phyloP scores from a whole-genome alignment of 1,140 invertebrate species.

The Drosophila murphyi region DNA sequence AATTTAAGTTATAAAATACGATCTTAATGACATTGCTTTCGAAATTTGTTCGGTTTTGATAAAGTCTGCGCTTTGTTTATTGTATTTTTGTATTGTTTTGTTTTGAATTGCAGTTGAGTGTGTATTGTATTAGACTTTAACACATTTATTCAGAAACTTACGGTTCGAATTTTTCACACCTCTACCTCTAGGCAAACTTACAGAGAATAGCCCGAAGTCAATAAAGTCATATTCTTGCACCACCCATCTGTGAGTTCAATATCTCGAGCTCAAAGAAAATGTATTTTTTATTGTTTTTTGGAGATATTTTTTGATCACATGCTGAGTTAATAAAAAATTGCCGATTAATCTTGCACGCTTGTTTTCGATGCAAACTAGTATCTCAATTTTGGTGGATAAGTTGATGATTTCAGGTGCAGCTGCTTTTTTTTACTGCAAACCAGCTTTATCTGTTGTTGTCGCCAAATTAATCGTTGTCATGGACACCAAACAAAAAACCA shows the following conservation, averaged over 20 bases:
- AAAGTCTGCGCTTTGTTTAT: too few species aligned
- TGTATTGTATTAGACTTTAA: too few species aligned
- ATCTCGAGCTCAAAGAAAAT: not conserved
- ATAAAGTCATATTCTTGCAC: too few species aligned
- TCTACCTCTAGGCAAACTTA: too few species aligned
- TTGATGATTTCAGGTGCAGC: not conserved
- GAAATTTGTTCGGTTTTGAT: too few species aligned
- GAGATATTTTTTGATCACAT: not conserved
- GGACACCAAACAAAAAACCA: not conserved
- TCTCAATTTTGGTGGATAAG: conserved; percentile 1
- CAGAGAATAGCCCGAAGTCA: too few species aligned
- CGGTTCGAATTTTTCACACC: too few species aligned
- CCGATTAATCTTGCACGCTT: not conserved
- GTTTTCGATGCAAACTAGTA: conserved; percentile 2
- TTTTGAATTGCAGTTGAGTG: not conserved
- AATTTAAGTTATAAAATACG: too few species aligned
- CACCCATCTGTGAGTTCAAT: not conserved
- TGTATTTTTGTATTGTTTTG: not conserved
- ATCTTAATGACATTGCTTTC: too few species aligned
- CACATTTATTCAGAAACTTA: too few species aligned
- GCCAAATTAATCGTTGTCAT: conserved; percentile 7
- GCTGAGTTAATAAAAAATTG: not conserved
- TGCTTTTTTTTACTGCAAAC: conserved; percentile 15
- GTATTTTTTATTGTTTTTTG: not conserved
- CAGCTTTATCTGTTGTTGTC: not conserved